A percentile compares a stretch with the other conserved stretches of the same genome.
phyloP scores from a whole-genome alignment of 53 echinoderm and acorn worm species.

The Temnopleurus reevesii region DNA sequence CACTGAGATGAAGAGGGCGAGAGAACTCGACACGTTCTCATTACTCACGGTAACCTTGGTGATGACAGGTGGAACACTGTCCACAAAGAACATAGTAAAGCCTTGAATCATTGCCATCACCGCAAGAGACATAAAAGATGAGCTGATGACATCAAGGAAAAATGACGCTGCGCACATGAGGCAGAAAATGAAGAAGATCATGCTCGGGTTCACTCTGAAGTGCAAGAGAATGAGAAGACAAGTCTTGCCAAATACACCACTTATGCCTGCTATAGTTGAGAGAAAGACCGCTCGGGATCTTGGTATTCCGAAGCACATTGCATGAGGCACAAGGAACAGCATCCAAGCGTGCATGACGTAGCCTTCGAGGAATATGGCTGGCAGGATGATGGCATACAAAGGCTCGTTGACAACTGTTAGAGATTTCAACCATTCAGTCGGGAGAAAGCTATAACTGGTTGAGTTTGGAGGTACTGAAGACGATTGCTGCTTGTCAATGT shows the following conservation, averaged over 20 bases:
- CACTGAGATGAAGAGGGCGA: background rate
- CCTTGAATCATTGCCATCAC: background rate
- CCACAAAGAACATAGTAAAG: slow-evolving; percentile 2
- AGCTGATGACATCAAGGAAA: background rate
- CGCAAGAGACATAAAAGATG: background rate
- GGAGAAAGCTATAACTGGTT: too few relatives aligned
- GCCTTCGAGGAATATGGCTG: background rate
- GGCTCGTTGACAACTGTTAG: background rate
- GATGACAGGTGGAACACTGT: background rate
- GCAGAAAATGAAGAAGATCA: background rate
- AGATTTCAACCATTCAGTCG: background rate
- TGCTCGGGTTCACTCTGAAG: background rate
- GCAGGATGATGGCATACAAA: background rate
- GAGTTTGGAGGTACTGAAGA: too few relatives aligned
- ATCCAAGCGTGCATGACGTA: slow-evolving; percentile 1
- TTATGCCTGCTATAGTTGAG: slow-evolving; percentile 9
- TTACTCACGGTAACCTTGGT: background rate
- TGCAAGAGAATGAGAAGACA: background rate
- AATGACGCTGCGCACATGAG: background rate
- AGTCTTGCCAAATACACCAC: slow-evolving; percentile 22
- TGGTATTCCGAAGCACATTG: background rate
- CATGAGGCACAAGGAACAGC: slow-evolving; percentile 43
- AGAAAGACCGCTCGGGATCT: slow-evolving; percentile 13
- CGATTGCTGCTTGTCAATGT: too few relatives aligned
- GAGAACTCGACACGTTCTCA: background rate